Conservation (phyloP, 2,113 vertebrate genomes). For the Seriola quinqueradiata region DNA sequence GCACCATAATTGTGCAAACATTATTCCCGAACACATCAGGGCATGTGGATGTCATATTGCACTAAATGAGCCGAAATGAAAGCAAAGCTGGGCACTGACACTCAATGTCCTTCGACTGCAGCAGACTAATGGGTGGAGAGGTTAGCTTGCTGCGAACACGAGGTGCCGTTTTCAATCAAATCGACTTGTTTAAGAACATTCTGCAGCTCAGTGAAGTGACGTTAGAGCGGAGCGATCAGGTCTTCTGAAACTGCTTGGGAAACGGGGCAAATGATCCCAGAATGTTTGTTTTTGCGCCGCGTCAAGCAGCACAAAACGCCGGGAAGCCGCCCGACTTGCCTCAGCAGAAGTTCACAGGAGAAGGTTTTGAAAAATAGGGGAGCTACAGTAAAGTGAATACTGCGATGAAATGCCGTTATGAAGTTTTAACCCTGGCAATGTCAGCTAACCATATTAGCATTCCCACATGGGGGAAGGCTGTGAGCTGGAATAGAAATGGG, state of each 20-base stretch:
- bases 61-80: slow-evolving; percentile 66
- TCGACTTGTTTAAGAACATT: slow-evolving; percentile 21
- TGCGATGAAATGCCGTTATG: slow-evolving; percentile 41
- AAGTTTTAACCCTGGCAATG: slow-evolving; percentile 73
- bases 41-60: slow-evolving; percentile 59
- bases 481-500: slow-evolving; percentile 80
- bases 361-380: slow-evolving; percentile 9
- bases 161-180: slow-evolving; percentile 50
- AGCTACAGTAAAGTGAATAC: slow-evolving; percentile 30
- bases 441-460: slow-evolving; percentile 80
- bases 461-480: slow-evolving; percentile 67
- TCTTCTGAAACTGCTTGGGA: background rate
- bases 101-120: slow-evolving; percentile 51
- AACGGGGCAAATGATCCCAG: background rate
- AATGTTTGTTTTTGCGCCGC: background rate
- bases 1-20: slow-evolving; percentile 45
- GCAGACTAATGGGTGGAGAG: slow-evolving; percentile 50
- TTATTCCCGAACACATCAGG: slow-evolving; percentile 51
- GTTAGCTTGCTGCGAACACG: slow-evolving; percentile 38
- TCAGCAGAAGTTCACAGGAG: background rate
- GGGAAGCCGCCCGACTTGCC: background rate
- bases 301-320: background rate
- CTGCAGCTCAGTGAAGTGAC: background rate
- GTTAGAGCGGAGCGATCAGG: background rate
- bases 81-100: slow-evolving; percentile 35